Base-by-base conservation (phyloP, 2,797 vertebrate species). In the Spheniscus humboldti region DNA sequence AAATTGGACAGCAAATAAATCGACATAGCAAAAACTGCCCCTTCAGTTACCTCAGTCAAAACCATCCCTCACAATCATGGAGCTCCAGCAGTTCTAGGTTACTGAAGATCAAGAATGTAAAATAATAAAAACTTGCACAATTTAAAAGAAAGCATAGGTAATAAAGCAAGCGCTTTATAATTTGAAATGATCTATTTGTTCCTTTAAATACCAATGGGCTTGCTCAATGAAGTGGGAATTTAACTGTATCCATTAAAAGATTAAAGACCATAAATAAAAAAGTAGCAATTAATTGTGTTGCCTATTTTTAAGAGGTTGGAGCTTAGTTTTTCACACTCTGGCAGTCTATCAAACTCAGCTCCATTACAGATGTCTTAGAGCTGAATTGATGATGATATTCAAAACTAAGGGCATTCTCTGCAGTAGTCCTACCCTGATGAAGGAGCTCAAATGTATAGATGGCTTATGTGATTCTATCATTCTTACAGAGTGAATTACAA, bases 201-300 rank as follows among this genome's bases (percentile, higher is more conserved):
- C 93, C 31, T 95, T 93, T 92, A 92, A 92, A 94, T 89, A 89
- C 48, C 57, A 24, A 4, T 76, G 91, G 79, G 80, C 82, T 97
- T 92, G 93, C 71, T 93, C 85, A 86, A 60, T 94, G 90, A 97
- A 96, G 84, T 92, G 85, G 50, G 97, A 97, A 97, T 96, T 96
- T 92, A 95, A 84, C 96, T 97, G 97, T 98, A 97, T 96, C 95
- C 89, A 93, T 95, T 96, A 91, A 95, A 93, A 94, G 88, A 97
- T 92, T 97, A 92, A 96, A 97, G 86, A 97, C 66, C 91, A 97
- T 97, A 98, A 98, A 98, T 97, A 94, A 91, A 97, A 97, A 96
- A 96, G 67, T 87, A 95, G 94, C 90, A 94, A 97, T 98, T 98
- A 98, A 97, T 94, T 93, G 92, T 67, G 82, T 84, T 80, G 82